phyloP scores from a whole-genome alignment of 2,888 invertebrate species.

The Lordiphosa fenestrarum region DNA sequence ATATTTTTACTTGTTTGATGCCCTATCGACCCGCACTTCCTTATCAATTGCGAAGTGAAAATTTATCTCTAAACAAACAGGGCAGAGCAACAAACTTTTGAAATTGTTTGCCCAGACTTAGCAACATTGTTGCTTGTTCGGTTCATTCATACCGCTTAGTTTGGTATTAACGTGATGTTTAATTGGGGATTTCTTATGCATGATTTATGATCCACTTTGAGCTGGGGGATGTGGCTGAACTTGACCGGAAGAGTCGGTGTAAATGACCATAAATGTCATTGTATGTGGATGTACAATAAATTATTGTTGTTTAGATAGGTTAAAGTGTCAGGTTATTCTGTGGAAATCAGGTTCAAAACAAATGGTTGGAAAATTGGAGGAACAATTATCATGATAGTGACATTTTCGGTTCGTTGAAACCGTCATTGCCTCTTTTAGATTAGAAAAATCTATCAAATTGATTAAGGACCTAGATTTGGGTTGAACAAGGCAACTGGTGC shows the following conservation, averaged over 20 bases:
- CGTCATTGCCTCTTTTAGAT: not conserved
- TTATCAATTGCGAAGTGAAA: constrained; percentile 51
- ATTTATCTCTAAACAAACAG: constrained; percentile 62
- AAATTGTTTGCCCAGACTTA: constrained; percentile 65
- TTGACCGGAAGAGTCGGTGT: constrained; percentile 42
- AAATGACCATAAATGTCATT: constrained; percentile 40
- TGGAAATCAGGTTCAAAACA: no score
- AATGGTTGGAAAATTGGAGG: no score
- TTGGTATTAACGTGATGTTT: constrained; percentile 16
- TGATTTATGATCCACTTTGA: constrained; percentile 52
- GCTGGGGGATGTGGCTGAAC: constrained; percentile 25
- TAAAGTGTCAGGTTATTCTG: constrained; percentile 18
- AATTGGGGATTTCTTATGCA: constrained; percentile 39
- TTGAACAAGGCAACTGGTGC: no score
- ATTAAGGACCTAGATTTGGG: no score
- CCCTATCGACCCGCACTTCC: constrained; percentile 55
- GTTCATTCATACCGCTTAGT: constrained; percentile 32
- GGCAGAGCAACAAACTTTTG: constrained; percentile 59
- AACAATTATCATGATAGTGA: no score
- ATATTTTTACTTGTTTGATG: constrained; percentile 39
- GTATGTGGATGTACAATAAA: constrained; percentile 35
- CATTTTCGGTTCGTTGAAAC: not conserved
- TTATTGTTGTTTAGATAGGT: constrained; percentile 27
- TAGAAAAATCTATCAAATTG: no score
- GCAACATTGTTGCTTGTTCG: constrained; percentile 68